phyloP scores from a whole-genome alignment of 1,140 invertebrate species.

The Drosophila sproati region DNA sequence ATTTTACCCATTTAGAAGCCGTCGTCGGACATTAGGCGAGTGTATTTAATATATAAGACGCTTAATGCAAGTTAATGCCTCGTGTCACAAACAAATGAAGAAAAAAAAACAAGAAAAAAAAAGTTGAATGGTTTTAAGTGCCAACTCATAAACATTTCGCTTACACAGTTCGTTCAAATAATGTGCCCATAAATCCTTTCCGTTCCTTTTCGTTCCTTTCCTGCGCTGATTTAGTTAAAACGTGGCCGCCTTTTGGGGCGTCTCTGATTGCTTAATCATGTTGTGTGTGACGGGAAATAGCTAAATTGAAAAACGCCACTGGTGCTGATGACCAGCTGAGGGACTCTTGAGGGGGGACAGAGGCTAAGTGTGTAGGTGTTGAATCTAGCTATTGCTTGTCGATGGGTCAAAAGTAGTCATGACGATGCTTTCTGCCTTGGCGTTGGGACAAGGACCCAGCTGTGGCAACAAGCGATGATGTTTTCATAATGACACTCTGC shows the following conservation, averaged over 20 bases:
- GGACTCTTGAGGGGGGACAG: background rate
- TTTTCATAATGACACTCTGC: constrained; percentile 39
- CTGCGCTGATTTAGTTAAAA: constrained; percentile 56
- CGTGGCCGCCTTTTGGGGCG: constrained; percentile 60
- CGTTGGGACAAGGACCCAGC: constrained; percentile 20
- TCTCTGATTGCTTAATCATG: constrained; percentile 77
- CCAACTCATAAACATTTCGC: constrained; percentile 67
- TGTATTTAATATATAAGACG: background rate
- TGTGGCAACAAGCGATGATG: constrained; percentile 49
- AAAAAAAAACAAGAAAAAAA: background rate
- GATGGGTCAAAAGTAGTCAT: constrained; percentile 22
- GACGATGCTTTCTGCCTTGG: background rate
- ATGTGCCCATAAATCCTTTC: constrained; percentile 69
- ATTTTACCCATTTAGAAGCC: constrained; percentile 3
- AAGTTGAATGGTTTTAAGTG: constrained; percentile 50
- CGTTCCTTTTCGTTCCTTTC: constrained; percentile 37
- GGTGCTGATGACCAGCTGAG: constrained; percentile 44
- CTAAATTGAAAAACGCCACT: constrained; percentile 76
- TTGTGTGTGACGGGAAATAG: constrained; percentile 67
- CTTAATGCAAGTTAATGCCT: constrained; percentile 59
- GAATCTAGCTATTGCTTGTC: background rate
- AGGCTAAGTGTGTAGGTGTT: background rate
- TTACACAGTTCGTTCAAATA: constrained; percentile 49
- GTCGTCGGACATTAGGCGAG: constrained; percentile 8
- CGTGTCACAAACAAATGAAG: background rate